Evolutionary conservation across 2,113 vertebrate genomes (phyloP).

Genomic region (Sakesphorus luctuosus): DNA sequence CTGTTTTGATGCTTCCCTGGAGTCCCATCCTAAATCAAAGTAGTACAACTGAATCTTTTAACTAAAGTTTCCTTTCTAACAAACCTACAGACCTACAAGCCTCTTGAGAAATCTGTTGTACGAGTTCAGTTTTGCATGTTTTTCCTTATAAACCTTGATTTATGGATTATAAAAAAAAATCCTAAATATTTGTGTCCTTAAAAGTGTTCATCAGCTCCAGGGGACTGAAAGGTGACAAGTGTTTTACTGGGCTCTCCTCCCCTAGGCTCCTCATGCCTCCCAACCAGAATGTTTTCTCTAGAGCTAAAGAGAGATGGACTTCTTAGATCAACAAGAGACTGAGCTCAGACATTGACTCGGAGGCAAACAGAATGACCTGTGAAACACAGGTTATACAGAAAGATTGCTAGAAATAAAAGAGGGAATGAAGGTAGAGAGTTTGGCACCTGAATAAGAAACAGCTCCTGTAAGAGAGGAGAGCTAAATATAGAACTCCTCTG

Average conservation of each 20-base stretch:
- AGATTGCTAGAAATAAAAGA: not conserved
- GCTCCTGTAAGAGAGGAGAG: not conserved
- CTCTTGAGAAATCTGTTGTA: not conserved
- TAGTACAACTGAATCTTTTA: not conserved
- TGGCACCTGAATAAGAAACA: not conserved
- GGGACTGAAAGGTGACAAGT: not conserved
- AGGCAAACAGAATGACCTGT: not conserved
- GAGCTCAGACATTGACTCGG: not conserved
- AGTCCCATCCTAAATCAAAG: constrained; percentile 1
- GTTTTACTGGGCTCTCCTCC: not conserved
- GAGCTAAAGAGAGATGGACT: not conserved
- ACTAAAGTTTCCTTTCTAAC: not conserved
- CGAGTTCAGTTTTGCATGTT: not conserved
- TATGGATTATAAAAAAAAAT: not conserved
- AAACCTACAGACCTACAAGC: not conserved
- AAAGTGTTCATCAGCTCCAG: not conserved
- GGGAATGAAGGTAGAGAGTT: not conserved
- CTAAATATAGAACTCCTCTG: constrained; percentile 32
- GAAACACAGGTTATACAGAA: not conserved
- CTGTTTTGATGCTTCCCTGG: not conserved
- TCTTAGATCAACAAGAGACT: not conserved
- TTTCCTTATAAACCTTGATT: not conserved
- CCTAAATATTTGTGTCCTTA: not conserved
- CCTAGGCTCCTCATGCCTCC: not conserved
- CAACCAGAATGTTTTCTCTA: not conserved